phyloP scores from a whole-genome alignment of 2,797 vertebrate species.

The Bradypodion ventrale region DNA sequence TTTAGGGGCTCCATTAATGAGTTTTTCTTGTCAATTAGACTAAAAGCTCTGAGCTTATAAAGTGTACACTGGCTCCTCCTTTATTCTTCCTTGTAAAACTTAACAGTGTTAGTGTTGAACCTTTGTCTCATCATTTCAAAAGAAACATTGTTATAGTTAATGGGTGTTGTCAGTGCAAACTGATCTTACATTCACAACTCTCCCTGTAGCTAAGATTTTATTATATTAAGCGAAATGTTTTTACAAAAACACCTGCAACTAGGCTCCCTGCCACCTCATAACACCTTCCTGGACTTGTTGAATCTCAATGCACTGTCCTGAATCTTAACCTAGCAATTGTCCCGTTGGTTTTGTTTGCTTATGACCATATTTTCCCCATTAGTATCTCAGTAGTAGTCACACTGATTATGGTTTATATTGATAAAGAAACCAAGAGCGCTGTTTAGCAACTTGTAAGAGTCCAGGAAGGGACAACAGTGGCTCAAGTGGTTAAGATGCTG shows the following conservation, averaged over 20 bases:
- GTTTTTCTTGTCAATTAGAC: slow-evolving; percentile 58
- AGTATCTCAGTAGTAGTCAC: background rate
- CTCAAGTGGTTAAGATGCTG: too few relatives aligned
- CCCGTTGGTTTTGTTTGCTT: slow-evolving; percentile 26
- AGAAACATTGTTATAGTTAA: slow-evolving; percentile 52
- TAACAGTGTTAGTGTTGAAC: slow-evolving; percentile 44
- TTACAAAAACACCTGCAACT: slow-evolving; percentile 35
- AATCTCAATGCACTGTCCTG: background rate
- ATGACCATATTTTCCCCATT: slow-evolving; percentile 34
- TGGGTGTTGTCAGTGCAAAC: slow-evolving; percentile 44
- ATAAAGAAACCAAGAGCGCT: background rate
- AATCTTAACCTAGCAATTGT: background rate
- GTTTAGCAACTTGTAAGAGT: slow-evolving; percentile 3
- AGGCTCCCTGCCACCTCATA: background rate
- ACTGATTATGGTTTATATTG: background rate
- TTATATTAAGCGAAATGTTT: slow-evolving; percentile 40
- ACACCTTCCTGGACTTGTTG: slow-evolving; percentile 1
- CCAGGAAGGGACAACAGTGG: too few relatives aligned
- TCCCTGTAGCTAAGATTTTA: slow-evolving; percentile 21
- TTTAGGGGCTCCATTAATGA: slow-evolving; percentile 59
- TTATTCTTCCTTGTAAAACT: slow-evolving; percentile 53
- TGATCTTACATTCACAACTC: slow-evolving; percentile 6
- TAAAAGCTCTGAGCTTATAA: slow-evolving; percentile 49
- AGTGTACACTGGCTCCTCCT: slow-evolving; percentile 46
- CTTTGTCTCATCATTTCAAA: slow-evolving; percentile 45